Evolutionary conservation across 2,888 invertebrate genomes (phyloP), one percentile per base, ranked within the genome.

Genomic region (Phania funesta): DNA sequence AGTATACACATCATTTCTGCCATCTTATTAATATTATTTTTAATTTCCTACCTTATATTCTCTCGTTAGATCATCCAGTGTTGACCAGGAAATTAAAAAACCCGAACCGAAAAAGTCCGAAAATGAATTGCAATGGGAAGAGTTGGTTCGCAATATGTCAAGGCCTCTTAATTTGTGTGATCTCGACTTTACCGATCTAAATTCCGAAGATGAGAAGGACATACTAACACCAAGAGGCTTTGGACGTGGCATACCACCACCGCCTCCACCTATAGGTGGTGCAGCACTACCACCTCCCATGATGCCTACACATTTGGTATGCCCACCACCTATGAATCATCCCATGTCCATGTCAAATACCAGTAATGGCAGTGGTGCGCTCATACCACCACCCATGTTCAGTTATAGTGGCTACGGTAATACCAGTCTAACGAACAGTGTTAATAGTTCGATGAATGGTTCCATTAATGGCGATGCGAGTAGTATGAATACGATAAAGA

Each of bases 41-140:
- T 26, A 5, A 26, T 38, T n/a, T n/a, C 0, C 16, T 7, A 44
- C 6, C 5, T 1, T 18, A 7, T 44, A 6, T 0, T 16, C 41
- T 18, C 16, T 44, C 16, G 11, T 3, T 92, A 91, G 96, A 95
- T 91, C 93, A 94, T 75, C 86, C 93, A 95, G 91, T 94, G 94
- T 89, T 93, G 96, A 79, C 93, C 95, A 96, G 94, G 88, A 94
- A 92, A 86, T 92, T 92, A 86, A 93, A 93, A 85, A 95, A 91
- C 88, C 93, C 32, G 96, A 96, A 89, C 92, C 94, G 35, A 97
- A 97, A 90, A 96, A 97, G 88, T 96, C 97, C 0, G 98, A 98
- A 91, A 97, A 96, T 87, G 98, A 99, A 87, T 91, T 98, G 2
- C 97, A 98, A 87, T 99, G 99, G 99, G 98, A 99, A 88, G 96